Base-by-base conservation (phyloP, 1,140 invertebrate species). In the Heliconius congener region DNA sequence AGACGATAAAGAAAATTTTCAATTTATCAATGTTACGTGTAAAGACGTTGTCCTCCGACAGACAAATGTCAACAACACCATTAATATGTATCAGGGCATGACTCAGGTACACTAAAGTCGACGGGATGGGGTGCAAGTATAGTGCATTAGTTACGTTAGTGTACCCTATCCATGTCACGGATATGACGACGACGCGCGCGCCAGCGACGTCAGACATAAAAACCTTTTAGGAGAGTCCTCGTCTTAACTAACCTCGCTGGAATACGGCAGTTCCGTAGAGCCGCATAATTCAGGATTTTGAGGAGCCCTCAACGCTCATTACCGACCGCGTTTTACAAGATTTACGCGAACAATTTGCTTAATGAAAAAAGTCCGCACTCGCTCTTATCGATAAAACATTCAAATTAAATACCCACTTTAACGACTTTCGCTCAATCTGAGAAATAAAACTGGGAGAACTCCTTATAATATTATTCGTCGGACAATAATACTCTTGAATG, bases 401-500 rank as follows among this genome's bases (percentile, higher is more conserved):
- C 86, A 87, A 93, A 91, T 90, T 89, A 91, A 91, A 91, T 90
- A 87, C 83, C 84, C 82, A 75, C 66, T 81, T 77, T 89, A 89
- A 90, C 84, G 87, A 84, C 84, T 75, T 84, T 85, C 82, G 78
- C 81, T 87, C 86, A 88, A 87, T 85, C 79, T 76, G 78, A 78
- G 52, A 84, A 86, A 77, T 77, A 84, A 85, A 88, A 88, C 79
- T 76, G 82, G 77, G 81, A 81, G 81, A 83, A 84, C 82, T 85
- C 79, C 80, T 89, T 86, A 90, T 88, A 90, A 89, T 86, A 85
- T 91, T 88, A 91, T 89, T 89, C 86, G 83, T 84, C 85, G 90
- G 90, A 91, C 88, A 90, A 90, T 91, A 89, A 90, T 88, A 88
- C 85, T 85, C 85, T 87, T 82, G 82, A 90, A 88, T 88, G 85